Base-by-base conservation (phyloP, 2,888 invertebrate species). In the Caenorhabditis virilis region DNA sequence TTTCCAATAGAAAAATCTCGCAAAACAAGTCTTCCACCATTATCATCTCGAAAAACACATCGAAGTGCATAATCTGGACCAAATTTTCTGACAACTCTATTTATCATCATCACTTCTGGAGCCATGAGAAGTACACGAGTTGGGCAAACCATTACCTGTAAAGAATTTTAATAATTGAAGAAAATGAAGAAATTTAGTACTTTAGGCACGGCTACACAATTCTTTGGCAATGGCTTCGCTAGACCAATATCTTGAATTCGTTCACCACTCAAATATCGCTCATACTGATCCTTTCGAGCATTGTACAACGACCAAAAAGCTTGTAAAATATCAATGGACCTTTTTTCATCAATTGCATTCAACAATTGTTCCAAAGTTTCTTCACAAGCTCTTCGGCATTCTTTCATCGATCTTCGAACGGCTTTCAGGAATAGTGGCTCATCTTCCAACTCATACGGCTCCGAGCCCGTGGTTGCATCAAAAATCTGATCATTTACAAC, bases 61-160 rank as follows among this genome's bases (percentile, higher is more conserved):
- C 75, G 42, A 18, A 80, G 49, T 0, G 80, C 78, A 49, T 72
- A 57, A 16, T 80, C 78, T 9, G 74, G 67, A 7, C 78, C 79
- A 41, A 77, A 79, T 22, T 72, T 35, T 13, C 80, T 57, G 30
- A 80, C 68, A 4, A 78, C 74, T 36, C 80, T 69, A 59, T 80
- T 80, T n/a, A 69, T 58, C 78, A 80, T 77, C 78, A 80, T 77
- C n/a, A 79, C 77, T 56, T 79, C 79, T 4, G 77, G 76, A 36
- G 76, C 58, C 72, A 75, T 70, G 9, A 77, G 51, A 1, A 78
- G 42, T 0, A 45, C 50, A 26, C 76, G 68, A 15, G 63, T 52
- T 1, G 78, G 78, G 36, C 67, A 74, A 26, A 77, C 72, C 50
- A 77, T 59, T 15, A 72, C 58, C 75, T 76, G 23, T 43, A 68